Evolutionary conservation across 2,888 invertebrate genomes (phyloP), one percentile per base, ranked within the genome.

Genomic region (Epistrophella euchroma): DNA sequence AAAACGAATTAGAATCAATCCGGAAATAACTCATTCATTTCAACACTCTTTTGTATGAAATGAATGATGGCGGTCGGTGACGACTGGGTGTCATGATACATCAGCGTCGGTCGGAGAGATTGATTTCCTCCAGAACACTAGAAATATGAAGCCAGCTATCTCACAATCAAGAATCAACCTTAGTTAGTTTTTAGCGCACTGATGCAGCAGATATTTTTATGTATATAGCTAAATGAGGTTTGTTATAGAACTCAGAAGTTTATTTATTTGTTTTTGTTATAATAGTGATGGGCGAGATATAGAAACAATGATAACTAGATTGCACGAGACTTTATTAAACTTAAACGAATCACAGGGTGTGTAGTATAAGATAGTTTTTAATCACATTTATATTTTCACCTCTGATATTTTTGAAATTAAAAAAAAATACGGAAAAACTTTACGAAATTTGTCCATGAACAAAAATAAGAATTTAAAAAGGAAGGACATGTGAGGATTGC

Each of bases 1-100:
- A 86, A 84, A 86, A 77, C 64, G 82, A 86, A 86, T 86, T 86
- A 86, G 82, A 86, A 86, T 86, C 86, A 86, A 86, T 86, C 86
- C 86, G 86, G 86, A 86, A 86, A 86, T 82, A 86, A 82, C 86
- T 86, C 86, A 86, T 86, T 86, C 82, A 82, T 82, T 78, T 86
- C 77, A 86, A 78, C 82, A 86, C 85, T 76, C 73, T 62, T 68
- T 52, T 52, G 19, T 25, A 11, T 17, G 28, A 28, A 6, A 28
- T 13, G 35, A 45, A 32, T 11, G 47, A 47, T 32, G 32, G 47
- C 28, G 35, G 19, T 32, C 17, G 52, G 15, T 45, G 83, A 73
- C 74, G 80, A 75, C 71, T 37, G 25, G 45, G 74, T 82, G 82
- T 64, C 72, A 71, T 74, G 77, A 86, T 58, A 77, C 76, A 82